Conservation (phyloP, 2,113 vertebrate genomes). For the Chitala chitala region DNA sequence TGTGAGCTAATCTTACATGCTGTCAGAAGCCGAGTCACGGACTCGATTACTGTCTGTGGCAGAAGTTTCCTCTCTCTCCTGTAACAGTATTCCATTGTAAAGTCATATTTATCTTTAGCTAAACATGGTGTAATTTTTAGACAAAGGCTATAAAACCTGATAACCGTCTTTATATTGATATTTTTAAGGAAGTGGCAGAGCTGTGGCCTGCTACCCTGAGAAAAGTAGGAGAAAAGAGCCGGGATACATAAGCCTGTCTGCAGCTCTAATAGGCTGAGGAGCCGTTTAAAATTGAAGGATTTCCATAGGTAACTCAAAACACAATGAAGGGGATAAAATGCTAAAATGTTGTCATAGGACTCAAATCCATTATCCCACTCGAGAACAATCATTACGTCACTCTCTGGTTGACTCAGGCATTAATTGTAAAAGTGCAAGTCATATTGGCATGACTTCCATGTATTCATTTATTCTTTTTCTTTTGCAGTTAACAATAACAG, state of each 20-base stretch:
- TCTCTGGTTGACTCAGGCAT: constrained; percentile 1
- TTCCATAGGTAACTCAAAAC: not conserved
- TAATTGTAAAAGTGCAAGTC: not conserved
- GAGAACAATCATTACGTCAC: not conserved
- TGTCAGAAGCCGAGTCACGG: constrained; percentile 32
- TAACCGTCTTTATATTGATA: too few relatives aligned
- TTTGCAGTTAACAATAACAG: not conserved
- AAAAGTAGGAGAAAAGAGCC: too few relatives aligned
- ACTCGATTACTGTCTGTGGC: constrained; percentile 58
- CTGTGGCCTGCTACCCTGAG: too few relatives aligned
- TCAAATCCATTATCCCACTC: not conserved
- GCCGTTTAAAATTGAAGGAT: not conserved
- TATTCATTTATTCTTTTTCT: not conserved
- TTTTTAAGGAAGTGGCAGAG: too few relatives aligned
- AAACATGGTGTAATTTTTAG: too few relatives aligned
- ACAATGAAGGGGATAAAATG: not conserved
- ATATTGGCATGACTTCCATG: not conserved
- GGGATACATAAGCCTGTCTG: too few relatives aligned
- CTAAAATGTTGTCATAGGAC: not conserved
- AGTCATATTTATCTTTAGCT: too few relatives aligned
- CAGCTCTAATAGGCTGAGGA: not conserved
- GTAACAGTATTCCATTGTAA: too few relatives aligned
- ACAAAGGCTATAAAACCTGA: too few relatives aligned
- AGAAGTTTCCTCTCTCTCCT: constrained; percentile 43
- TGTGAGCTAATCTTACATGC: constrained; percentile 46